Evolutionary conservation across 2,888 invertebrate genomes (phyloP).

Genomic region (Dynastes maya): DNA sequence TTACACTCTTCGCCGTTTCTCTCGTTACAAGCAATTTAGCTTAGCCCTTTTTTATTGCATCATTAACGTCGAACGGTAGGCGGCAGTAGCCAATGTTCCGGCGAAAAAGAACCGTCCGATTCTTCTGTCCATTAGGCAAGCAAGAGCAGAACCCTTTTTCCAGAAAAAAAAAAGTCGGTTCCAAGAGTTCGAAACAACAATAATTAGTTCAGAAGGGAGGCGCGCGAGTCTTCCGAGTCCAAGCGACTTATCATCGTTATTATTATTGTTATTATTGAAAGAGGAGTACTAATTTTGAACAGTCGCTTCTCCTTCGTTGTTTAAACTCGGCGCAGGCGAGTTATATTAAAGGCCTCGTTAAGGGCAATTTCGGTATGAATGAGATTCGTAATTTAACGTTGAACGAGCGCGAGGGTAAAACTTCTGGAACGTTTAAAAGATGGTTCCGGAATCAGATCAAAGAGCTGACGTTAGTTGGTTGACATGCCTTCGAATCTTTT

Average conservation of each 20-base stretch:
- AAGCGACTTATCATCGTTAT: conserved; percentile 3
- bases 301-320: background rate
- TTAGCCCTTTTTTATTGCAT: conserved; percentile 43
- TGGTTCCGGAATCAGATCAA: background rate
- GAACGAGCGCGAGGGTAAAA: background rate
- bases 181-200: conserved; percentile 31
- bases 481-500: no score
- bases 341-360: background rate
- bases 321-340: background rate
- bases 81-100: conserved; percentile 23
- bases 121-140: conserved; percentile 18
- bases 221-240: background rate
- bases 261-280: no score
- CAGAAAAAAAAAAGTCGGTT: background rate
- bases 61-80: conserved; percentile 29
- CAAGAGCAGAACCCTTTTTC: background rate
- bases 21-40: conserved; percentile 45
- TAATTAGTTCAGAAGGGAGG: conserved; percentile 19
- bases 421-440: background rate
- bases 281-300: background rate
- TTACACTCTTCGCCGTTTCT: conserved; percentile 40
- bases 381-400: background rate
- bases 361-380: conserved; percentile 1
- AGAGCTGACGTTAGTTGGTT: background rate
- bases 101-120: conserved; percentile 15